Evolutionary conservation across 2,888 invertebrate genomes (phyloP), one percentile per base, ranked within the genome.

Genomic region (Frankliniella intonsa): DNA sequence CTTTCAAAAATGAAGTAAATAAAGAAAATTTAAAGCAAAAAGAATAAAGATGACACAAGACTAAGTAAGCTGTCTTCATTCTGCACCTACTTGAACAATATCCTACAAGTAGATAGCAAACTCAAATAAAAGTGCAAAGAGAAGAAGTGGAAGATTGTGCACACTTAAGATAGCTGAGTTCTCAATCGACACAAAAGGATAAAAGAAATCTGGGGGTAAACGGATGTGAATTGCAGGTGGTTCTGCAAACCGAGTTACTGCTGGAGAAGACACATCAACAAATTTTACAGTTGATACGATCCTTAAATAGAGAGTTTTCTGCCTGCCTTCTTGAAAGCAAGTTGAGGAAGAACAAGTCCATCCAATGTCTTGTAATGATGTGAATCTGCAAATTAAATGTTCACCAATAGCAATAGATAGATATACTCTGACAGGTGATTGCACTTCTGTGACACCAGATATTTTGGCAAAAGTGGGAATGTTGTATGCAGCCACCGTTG

Each of bases 121-220:
- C 17, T 62, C 17, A 62, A 62, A 17, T 19, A 17, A 55, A 12
- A 55, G 55, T 55, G 55, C 17, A 62, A 14, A 17, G 17, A 62
- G 14, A 62, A 62, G 17, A 5, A 62, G n/a, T 62, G 17, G 11
- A 62, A 62, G 62, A 62, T 62, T 62, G 62, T 62, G 62, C 14
- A 62, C 17, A 19, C 3, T 14, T 0, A 50, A 14, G 14, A 38
- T 17, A 38, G 27, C 27, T 10, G 38, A 38, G 38, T 19, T 19
- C 50, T 69, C 62, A 69, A 27, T 65, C 8, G 80, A 50, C 80
- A 83, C 85, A 83, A 92, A 92, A 0, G 94, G 94, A 86, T 93
- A 93, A 87, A 94, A 94, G 87, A 94, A 94, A 87, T 94, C 93
- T 84, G 90, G 90, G 1, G 94, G 94, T 82, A 94, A 88, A 86